Evolutionary conservation across 2,113 vertebrate species (phyloP).

Genomic region (Pomatostomus ruficeps): DNA sequence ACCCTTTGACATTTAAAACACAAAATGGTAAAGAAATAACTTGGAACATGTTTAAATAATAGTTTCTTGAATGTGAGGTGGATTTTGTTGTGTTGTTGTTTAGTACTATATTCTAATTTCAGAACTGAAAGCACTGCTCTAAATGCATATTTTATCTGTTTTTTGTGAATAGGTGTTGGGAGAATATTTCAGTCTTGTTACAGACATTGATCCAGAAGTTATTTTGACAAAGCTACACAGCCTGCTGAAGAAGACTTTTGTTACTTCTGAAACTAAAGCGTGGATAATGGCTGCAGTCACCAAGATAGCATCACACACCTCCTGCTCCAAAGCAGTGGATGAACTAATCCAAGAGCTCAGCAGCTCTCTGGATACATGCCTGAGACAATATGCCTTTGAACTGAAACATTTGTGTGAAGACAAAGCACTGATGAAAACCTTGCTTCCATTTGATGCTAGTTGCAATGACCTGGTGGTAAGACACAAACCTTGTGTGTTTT

Average conservation of each 20-base stretch:
- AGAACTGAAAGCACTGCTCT: not conserved
- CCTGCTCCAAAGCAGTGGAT: slow-evolving; percentile 60
- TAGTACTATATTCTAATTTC: not conserved
- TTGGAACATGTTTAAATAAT: not conserved
- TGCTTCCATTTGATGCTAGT: slow-evolving; percentile 72
- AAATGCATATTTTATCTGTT: not conserved
- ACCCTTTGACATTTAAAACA: not conserved
- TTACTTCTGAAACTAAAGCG: slow-evolving; percentile 84
- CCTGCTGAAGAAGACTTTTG: slow-evolving; percentile 73
- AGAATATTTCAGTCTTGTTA: slow-evolving; percentile 83
- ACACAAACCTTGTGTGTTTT: not conserved
- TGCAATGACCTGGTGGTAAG: slow-evolving; percentile 73
- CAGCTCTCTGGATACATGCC: slow-evolving; percentile 81
- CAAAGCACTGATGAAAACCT: slow-evolving; percentile 70
- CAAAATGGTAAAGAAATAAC: not conserved
- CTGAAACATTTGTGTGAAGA: slow-evolving; percentile 81
- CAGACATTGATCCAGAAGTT: slow-evolving; percentile 71
- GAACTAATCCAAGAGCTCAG: slow-evolving; percentile 75
- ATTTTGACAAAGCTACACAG: slow-evolving; percentile 75
- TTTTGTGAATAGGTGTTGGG: slow-evolving; percentile 82
- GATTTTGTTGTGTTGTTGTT: not conserved
- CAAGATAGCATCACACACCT: slow-evolving; percentile 75
- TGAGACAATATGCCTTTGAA: slow-evolving; percentile 88
- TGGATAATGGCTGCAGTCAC: slow-evolving; percentile 88
- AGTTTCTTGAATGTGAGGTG: not conserved